Evolutionary conservation across 2,113 vertebrate genomes (phyloP).

Genomic region (Rhinichthys klamathensis): DNA sequence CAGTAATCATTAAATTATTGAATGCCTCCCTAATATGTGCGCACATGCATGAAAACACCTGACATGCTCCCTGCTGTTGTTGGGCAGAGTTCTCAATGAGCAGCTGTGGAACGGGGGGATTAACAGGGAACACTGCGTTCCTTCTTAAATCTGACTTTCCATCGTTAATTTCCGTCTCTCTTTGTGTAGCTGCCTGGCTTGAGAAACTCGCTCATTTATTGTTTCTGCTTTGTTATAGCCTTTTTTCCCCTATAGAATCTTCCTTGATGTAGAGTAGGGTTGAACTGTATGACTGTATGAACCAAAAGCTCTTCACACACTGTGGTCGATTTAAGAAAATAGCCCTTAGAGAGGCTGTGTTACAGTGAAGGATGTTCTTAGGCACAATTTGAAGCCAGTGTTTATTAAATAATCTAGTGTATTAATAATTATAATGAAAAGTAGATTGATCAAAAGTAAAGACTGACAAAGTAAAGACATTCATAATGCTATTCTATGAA

Average conservation of each 20-base stretch:
- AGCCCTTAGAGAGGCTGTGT: background rate
- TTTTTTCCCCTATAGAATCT: background rate
- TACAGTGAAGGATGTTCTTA: background rate
- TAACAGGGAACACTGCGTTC: slow-evolving; percentile 21
- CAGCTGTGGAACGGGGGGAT: slow-evolving; percentile 20
- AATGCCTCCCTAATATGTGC: slow-evolving; percentile 33
- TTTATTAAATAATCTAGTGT: too few relatives aligned
- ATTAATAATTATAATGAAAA: too few relatives aligned
- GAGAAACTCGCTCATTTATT: background rate
- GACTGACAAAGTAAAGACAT: too few relatives aligned
- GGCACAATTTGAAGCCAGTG: too few relatives aligned
- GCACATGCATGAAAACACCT: slow-evolving; percentile 36
- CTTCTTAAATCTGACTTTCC: slow-evolving; percentile 8
- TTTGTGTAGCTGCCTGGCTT: background rate
- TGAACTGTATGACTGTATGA: background rate
- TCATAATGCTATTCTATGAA: too few relatives aligned
- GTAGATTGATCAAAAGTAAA: too few relatives aligned
- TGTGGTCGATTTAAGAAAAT: background rate
- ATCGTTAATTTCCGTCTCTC: slow-evolving; percentile 27
- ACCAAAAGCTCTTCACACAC: background rate
- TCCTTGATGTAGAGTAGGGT: background rate
- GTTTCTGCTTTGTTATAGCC: background rate
- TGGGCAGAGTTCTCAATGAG: slow-evolving; percentile 22
- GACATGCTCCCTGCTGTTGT: slow-evolving; percentile 30
- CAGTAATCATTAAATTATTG: slow-evolving; percentile 40